Evolutionary conservation across 2,888 invertebrate species (phyloP).

Genomic region (Drosophila gaucha): DNA sequence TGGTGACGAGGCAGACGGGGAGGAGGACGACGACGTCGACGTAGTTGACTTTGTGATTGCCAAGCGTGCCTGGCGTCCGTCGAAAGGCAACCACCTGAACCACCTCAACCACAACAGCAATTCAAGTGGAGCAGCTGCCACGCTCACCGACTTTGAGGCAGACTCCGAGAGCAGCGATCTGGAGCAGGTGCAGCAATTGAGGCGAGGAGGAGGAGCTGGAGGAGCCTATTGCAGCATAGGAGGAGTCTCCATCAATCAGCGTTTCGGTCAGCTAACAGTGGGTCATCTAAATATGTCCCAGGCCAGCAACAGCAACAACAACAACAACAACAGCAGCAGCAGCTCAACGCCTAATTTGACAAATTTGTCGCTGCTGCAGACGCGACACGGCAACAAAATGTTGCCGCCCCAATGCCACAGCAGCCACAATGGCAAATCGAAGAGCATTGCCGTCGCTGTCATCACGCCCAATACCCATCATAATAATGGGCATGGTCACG

Average conservation of each 20-base stretch:
- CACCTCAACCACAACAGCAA: slow-evolving; percentile 18
- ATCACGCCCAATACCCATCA: slow-evolving; percentile 80
- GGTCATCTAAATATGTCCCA: slow-evolving; percentile 50
- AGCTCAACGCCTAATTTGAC: slow-evolving; percentile 47
- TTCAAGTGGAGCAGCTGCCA: slow-evolving; percentile 59
- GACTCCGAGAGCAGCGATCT: slow-evolving; percentile 86
- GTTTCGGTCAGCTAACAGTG: slow-evolving; percentile 25
- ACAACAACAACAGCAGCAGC: slow-evolving; percentile 41
- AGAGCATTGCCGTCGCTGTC: slow-evolving; percentile 81
- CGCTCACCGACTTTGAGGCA: slow-evolving; percentile 86
- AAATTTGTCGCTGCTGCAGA: slow-evolving; percentile 53
- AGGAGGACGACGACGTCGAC: slow-evolving; percentile 66
- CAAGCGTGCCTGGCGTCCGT: slow-evolving; percentile 71
- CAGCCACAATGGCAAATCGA: slow-evolving; percentile 52
- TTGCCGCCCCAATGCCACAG: slow-evolving; percentile 58
- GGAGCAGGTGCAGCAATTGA: slow-evolving; percentile 82
- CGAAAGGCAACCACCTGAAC: slow-evolving; percentile 34
- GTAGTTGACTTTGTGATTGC: slow-evolving; percentile 72
- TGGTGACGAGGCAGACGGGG: slow-evolving; percentile 83
- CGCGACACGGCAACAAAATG: slow-evolving; percentile 67
- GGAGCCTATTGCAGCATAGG: slow-evolving; percentile 24
- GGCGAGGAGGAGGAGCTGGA: slow-evolving; percentile 32
- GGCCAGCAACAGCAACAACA: slow-evolving; percentile 25
- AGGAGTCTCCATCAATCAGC: slow-evolving; percentile 18
- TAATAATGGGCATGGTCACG: slow-evolving; percentile 25